A percentile compares a stretch with the other conserved stretches of the same genome.
Evolutionary conservation across 2,797 vertebrate species (phyloP).

Genomic region (Hydrophis major): DNA sequence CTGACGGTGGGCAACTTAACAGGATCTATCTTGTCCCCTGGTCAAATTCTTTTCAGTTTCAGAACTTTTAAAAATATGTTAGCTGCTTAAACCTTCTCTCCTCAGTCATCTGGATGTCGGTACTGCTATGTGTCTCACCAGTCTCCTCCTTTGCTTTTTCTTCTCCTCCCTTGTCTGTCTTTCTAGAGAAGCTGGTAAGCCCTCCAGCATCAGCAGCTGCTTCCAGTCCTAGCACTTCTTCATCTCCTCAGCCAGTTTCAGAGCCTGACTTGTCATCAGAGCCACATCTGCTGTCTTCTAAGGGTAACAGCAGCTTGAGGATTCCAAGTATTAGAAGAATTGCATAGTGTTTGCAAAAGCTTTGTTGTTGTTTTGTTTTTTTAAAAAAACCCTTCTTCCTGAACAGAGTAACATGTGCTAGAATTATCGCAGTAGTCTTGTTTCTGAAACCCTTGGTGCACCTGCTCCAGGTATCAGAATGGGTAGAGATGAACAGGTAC

Average conservation of each 20-base stretch:
- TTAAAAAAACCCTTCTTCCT: slow-evolving; percentile 22
- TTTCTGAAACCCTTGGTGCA: slow-evolving; percentile 24
- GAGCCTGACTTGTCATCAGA: slow-evolving; percentile 80
- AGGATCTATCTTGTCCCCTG: not conserved
- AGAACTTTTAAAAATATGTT: not conserved
- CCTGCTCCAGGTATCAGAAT: slow-evolving; percentile 46
- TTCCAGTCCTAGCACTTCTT: slow-evolving; percentile 82
- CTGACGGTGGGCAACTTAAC: not conserved
- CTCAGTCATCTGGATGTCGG: slow-evolving; percentile 54
- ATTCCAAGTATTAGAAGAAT: slow-evolving; percentile 69
- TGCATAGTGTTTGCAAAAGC: slow-evolving; percentile 68
- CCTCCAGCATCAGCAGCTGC: slow-evolving; percentile 80
- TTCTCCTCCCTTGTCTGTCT: slow-evolving; percentile 56
- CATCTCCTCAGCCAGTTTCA: slow-evolving; percentile 81
- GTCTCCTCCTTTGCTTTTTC: slow-evolving; percentile 67
- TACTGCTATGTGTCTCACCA: slow-evolving; percentile 62
- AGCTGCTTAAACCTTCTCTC: slow-evolving; percentile 48
- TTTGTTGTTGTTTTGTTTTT: slow-evolving; percentile 45
- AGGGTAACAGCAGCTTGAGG: slow-evolving; percentile 80
- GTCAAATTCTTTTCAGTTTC: not conserved
- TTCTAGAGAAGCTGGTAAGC: slow-evolving; percentile 80
- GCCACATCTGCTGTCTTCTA: slow-evolving; percentile 77
- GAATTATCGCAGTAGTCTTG: slow-evolving; percentile 30
- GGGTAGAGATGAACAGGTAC: slow-evolving; percentile 47
- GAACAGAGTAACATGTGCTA: slow-evolving; percentile 52